Percentiles rank a stretch among this genome's conserved stretches.
These are phyloP conservation scores for Cheilosia impressa DNA, from an alignment of 2,888 invertebrate species.

Conservation along the genomic window DNA sequence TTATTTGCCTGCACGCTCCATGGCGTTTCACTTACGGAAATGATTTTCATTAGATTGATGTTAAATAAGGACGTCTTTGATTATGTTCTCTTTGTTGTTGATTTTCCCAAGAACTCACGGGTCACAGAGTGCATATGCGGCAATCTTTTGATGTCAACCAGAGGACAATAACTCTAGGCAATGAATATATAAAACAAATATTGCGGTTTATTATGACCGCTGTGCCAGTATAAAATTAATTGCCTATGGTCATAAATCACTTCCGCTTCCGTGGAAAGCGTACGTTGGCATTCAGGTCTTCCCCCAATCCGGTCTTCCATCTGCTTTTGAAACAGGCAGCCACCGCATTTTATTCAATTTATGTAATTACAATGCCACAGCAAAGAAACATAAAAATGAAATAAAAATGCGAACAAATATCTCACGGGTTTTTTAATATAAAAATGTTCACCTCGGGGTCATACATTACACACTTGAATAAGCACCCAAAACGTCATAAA, in stretches of 20 bases:
- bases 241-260: slow-evolving; percentile 35
- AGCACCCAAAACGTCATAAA: slow-evolving; percentile 14
- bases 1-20: too few relatives aligned
- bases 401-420: slow-evolving; percentile 26
- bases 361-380: slow-evolving; percentile 29
- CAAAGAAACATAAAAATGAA: neutral
- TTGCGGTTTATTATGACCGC: slow-evolving; percentile 25
- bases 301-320: slow-evolving; percentile 1
- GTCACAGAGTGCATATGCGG: neutral
- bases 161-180: slow-evolving; percentile 17
- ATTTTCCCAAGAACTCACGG: neutral
- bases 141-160: slow-evolving; percentile 24
- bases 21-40: neutral
- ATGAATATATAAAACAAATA: slow-evolving; percentile 13
- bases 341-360: slow-evolving; percentile 36
- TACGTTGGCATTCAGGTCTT: neutral
- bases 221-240: slow-evolving; percentile 19
- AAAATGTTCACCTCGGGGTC: slow-evolving; percentile 25
- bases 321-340: slow-evolving; percentile 24
- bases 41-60: neutral
- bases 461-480: slow-evolving; percentile 30
- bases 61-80: neutral
- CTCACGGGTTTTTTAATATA: slow-evolving; percentile 35
- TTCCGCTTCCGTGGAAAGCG: neutral
- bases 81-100: neutral